Evolutionary conservation across 2,797 vertebrate genomes (phyloP).

Genomic region (Sebastes iracundus): DNA sequence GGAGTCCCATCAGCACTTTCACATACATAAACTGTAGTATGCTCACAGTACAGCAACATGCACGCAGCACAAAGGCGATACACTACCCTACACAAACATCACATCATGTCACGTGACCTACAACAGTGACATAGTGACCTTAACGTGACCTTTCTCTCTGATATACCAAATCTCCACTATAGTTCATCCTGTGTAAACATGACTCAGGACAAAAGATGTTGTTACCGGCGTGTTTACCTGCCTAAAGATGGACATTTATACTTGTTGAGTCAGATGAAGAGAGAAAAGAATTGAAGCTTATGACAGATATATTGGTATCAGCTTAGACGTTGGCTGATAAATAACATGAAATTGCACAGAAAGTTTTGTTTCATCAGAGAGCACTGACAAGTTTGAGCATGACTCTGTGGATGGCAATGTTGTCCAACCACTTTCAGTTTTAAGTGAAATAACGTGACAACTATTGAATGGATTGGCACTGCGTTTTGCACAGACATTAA

Average conservation of each 20-base stretch:
- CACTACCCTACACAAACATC: constrained; percentile 52
- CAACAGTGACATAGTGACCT: constrained; percentile 57
- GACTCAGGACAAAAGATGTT: constrained; percentile 2
- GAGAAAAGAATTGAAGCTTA: neutral
- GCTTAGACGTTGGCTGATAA: neutral
- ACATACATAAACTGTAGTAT: constrained; percentile 39
- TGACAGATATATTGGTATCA: neutral
- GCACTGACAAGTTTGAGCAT: neutral
- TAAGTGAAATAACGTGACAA: too few species aligned
- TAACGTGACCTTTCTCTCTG: constrained; percentile 28
- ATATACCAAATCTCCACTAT: neutral
- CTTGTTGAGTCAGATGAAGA: neutral
- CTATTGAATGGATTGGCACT: too few species aligned
- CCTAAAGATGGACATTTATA: neutral
- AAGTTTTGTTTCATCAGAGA: neutral
- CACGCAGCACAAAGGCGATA: constrained; percentile 40
- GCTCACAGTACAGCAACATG: constrained; percentile 41
- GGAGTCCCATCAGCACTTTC: constrained; percentile 81
- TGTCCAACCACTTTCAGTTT: neutral
- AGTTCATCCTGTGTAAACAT: constrained; percentile 13
- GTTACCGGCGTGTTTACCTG: neutral
- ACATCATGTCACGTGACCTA: constrained; percentile 43
- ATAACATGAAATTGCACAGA: neutral
- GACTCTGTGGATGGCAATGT: neutral
- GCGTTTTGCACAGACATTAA: too few species aligned